Percentiles rank a stretch among this genome's conserved stretches.
These are phyloP conservation scores for Protonemura montana DNA, from an alignment of 2,888 invertebrate species.

Conservation along the genomic window DNA sequence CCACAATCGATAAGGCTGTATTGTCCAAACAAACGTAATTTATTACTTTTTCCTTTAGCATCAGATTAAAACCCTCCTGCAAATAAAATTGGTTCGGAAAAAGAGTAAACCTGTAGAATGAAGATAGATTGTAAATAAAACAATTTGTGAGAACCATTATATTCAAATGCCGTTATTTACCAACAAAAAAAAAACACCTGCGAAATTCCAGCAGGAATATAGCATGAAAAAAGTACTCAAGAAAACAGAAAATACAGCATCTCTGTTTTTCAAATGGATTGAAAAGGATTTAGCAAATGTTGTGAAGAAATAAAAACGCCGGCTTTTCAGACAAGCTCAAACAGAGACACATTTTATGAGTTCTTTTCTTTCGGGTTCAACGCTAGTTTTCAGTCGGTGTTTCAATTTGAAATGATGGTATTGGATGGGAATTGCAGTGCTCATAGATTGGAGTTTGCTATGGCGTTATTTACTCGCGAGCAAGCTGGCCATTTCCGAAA, in stretches of 20 bases:
- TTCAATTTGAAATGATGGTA: neutral
- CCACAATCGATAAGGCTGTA: neutral
- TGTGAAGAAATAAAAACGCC: neutral
- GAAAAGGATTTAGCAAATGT: neutral
- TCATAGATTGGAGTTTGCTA: neutral
- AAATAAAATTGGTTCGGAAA: neutral
- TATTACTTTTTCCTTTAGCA: neutral
- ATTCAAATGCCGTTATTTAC: neutral
- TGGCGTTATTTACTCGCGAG: neutral
- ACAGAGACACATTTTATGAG: neutral
- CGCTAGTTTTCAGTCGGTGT: neutral
- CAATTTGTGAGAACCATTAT: neutral
- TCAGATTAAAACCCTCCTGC: neutral
- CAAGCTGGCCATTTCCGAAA: constrained; percentile 23
- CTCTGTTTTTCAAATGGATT: neutral
- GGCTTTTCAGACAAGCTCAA: neutral
- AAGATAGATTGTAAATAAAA: constrained; percentile 12
- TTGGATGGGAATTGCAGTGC: neutral
- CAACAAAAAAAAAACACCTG: neutral
- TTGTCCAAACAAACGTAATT: constrained; percentile 7
- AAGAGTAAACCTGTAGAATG: constrained; percentile 12
- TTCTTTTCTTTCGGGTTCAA: neutral
- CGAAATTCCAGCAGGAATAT: neutral
- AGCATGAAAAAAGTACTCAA: too few species aligned
- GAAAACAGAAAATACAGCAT: neutral